Evolutionary conservation across 1,140 invertebrate genomes (phyloP).

Genomic region (Sipha flava): DNA sequence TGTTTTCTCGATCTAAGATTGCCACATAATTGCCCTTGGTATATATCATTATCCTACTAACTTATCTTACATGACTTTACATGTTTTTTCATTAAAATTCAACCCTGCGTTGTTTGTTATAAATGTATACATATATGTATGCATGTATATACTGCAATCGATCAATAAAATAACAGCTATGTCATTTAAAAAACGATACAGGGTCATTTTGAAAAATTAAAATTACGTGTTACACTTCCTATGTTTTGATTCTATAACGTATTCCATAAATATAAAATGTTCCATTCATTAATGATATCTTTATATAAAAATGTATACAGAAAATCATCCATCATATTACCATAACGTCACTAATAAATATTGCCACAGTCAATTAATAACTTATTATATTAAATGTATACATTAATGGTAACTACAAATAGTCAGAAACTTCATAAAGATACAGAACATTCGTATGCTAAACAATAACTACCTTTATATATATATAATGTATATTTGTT

Average conservation of each 20-base stretch:
- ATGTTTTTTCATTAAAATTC: conserved; percentile 7
- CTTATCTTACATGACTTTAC: background rate
- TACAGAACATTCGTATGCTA: too few relatives aligned
- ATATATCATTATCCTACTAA: background rate
- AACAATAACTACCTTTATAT: too few relatives aligned
- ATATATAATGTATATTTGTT: too few relatives aligned
- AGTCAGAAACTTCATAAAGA: too few relatives aligned
- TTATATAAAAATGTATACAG: background rate
- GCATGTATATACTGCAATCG: background rate
- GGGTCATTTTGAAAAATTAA: conserved; percentile 1
- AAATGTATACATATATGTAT: background rate
- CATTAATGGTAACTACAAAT: too few relatives aligned
- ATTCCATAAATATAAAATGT: background rate
- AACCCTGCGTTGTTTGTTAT: background rate
- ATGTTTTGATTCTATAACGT: too few relatives aligned
- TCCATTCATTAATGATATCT: background rate
- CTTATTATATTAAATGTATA: background rate
- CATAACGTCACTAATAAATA: background rate
- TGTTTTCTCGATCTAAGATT: background rate
- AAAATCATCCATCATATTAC: background rate
- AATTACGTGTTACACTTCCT: too few relatives aligned
- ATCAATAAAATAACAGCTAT: background rate
- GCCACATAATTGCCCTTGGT: conserved; percentile 11
- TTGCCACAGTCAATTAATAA: background rate
- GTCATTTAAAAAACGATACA: background rate